These are phyloP conservation scores for Dexiosoma caninum DNA, from an alignment of 2,888 invertebrate species.

Conservation along the genomic window DNA sequence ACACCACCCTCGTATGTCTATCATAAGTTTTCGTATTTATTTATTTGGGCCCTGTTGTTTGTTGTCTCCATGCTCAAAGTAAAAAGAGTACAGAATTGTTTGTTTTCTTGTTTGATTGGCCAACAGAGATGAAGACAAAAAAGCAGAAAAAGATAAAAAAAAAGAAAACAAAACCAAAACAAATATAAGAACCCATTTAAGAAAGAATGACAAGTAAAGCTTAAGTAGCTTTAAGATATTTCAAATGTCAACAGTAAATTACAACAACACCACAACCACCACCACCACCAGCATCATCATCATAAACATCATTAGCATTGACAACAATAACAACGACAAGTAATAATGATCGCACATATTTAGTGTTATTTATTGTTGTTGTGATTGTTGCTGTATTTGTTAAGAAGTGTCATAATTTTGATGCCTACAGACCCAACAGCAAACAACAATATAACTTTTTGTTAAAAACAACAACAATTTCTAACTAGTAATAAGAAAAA, in stretches of 20 bases:
- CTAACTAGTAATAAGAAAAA: slow-evolving; percentile 13
- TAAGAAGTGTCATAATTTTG: slow-evolving; percentile 58
- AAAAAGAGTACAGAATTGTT: slow-evolving; percentile 36
- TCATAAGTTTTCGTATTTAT: neutral
- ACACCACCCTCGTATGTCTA: neutral
- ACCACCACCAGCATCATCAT: slow-evolving; percentile 31
- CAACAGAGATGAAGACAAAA: slow-evolving; percentile 9
- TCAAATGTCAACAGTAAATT: slow-evolving; percentile 58
- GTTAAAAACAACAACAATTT: neutral
- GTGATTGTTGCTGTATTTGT: slow-evolving; percentile 3
- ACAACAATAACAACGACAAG: neutral
- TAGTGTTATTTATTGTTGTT: neutral
- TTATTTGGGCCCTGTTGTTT: slow-evolving; percentile 20
- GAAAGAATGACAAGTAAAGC: slow-evolving; percentile 62
- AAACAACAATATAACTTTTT: slow-evolving; percentile 8
- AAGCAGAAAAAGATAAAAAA: neutral
- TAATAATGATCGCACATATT: slow-evolving; percentile 21
- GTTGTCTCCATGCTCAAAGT: neutral
- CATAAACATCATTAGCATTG: neutral
- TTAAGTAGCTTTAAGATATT: slow-evolving; percentile 64
- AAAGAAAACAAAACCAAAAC: slow-evolving; percentile 44
- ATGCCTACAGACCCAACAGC: slow-evolving; percentile 39
- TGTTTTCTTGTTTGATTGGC: slow-evolving; percentile 39
- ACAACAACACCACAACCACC: slow-evolving; percentile 43
- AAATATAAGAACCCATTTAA: slow-evolving; percentile 56